These are phyloP conservation scores for Cerceris ruficornis DNA, from an alignment of 2,888 invertebrate species.

Conservation along the genomic window DNA sequence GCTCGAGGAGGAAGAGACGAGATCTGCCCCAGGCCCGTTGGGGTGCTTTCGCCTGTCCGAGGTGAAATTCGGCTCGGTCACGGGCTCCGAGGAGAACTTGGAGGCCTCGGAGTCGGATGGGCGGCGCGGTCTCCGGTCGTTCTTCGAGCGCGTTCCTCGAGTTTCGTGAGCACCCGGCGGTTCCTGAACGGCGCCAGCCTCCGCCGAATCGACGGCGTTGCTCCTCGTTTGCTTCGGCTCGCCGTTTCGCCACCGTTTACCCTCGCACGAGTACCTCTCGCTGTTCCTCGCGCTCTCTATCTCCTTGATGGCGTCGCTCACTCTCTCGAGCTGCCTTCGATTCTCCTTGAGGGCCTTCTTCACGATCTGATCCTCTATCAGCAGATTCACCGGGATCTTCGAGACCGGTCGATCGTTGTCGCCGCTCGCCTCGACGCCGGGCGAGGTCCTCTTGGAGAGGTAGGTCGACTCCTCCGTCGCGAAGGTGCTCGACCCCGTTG, in stretches of 20 bases:
- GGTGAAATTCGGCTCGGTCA: constrained; percentile 55
- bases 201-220: constrained; percentile 71
- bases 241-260: constrained; percentile 69
- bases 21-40: constrained; percentile 69
- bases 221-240: constrained; percentile 66
- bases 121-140: too few relatives aligned
- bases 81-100: constrained; percentile 72
- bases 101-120: constrained; percentile 73
- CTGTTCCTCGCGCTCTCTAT: constrained; percentile 78
- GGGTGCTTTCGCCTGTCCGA: constrained; percentile 61
- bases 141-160: constrained; percentile 65
- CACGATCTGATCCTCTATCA: constrained; percentile 80
- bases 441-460: constrained; percentile 19
- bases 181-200: constrained; percentile 62
- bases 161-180: constrained; percentile 61
- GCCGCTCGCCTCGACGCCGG: constrained; percentile 34
- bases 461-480: constrained; percentile 44
- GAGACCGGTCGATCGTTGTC: constrained; percentile 42
- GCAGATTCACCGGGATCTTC: constrained; percentile 78
- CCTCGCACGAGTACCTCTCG: constrained; percentile 66
- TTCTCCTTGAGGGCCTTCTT: constrained; percentile 80
- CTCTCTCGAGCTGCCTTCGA: constrained; percentile 77
- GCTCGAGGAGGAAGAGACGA: constrained; percentile 71
- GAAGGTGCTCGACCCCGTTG: constrained; percentile 63
- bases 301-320: constrained; percentile 79